Evolutionary conservation across 2,797 vertebrate genomes (phyloP).

Genomic region (Gorsachius magnificus): DNA sequence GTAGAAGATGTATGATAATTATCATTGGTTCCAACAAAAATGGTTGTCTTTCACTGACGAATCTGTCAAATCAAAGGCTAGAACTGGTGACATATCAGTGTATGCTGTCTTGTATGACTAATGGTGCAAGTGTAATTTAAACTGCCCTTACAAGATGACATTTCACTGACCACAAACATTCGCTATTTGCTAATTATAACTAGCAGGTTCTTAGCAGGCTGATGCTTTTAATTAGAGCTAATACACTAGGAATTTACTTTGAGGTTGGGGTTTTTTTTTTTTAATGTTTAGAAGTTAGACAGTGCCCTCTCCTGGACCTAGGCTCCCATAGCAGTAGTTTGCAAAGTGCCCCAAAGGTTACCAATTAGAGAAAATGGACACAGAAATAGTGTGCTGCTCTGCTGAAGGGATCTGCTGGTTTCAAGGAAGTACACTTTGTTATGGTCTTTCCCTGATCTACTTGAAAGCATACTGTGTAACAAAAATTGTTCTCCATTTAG

Average conservation of each 20-base stretch:
- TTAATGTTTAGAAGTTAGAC: constrained; percentile 21
- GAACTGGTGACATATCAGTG: background rate
- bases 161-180: constrained; percentile 55
- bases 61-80: background rate
- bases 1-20: background rate
- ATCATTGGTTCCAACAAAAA: background rate
- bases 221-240: constrained; percentile 63
- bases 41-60: background rate
- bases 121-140: constrained; percentile 54
- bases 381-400: background rate
- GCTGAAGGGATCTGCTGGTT: background rate
- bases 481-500: constrained; percentile 23
- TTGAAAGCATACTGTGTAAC: constrained; percentile 21
- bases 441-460: background rate
- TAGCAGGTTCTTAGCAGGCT: constrained; percentile 46
- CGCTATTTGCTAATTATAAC: constrained; percentile 62
- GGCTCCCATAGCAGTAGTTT: background rate
- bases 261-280: background rate
- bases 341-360: background rate
- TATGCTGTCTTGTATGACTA: constrained; percentile 3
- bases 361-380: background rate
- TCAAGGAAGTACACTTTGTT: background rate
- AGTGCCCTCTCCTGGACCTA: constrained; percentile 75
- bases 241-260: background rate
- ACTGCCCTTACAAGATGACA: constrained; percentile 20